These are phyloP conservation scores for Crenuchus spilurus DNA, from an alignment of 2,797 vertebrate genomes.

Conservation along the genomic window DNA sequence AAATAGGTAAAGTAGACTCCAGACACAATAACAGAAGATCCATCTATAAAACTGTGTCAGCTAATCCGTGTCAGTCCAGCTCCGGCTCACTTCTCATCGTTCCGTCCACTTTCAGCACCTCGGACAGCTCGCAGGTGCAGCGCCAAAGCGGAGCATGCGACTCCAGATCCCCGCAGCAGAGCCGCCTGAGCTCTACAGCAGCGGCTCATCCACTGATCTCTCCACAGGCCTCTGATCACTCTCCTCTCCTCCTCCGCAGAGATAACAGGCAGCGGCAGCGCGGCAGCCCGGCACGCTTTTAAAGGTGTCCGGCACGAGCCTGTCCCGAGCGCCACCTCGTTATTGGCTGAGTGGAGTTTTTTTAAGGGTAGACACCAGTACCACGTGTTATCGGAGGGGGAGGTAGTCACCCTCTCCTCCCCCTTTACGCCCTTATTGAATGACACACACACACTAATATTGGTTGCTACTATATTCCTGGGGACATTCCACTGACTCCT, in stretches of 20 bases:
- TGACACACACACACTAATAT: background rate
- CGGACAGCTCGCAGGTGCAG: slow-evolving; percentile 71
- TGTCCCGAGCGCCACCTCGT: slow-evolving; percentile 78
- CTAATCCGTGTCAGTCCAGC: slow-evolving; percentile 43
- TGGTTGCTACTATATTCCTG: no score
- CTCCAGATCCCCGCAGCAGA: background rate
- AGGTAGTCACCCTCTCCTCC: slow-evolving; percentile 25
- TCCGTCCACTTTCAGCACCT: slow-evolving; percentile 80
- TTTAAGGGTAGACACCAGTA: slow-evolving; percentile 61
- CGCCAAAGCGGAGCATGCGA: background rate
- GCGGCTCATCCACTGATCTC: slow-evolving; percentile 28
- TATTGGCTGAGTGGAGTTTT: slow-evolving; percentile 83
- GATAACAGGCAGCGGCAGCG: slow-evolving; percentile 36
- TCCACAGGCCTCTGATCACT: slow-evolving; percentile 39
- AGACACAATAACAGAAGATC: background rate
- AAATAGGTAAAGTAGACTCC: background rate
- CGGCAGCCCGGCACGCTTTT: slow-evolving; percentile 65
- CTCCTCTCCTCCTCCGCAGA: slow-evolving; percentile 35
- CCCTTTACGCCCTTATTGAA: slow-evolving; percentile 17
- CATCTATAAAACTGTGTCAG: background rate
- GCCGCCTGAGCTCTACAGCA: slow-evolving; percentile 17
- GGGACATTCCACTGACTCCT: no score
- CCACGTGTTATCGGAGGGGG: slow-evolving; percentile 43
- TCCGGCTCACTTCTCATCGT: slow-evolving; percentile 14
- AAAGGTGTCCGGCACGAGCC: slow-evolving; percentile 83